These are phyloP conservation scores for Drosophila hawaiiensis DNA, from an alignment of 2,888 invertebrate species.

Conservation along the genomic window DNA sequence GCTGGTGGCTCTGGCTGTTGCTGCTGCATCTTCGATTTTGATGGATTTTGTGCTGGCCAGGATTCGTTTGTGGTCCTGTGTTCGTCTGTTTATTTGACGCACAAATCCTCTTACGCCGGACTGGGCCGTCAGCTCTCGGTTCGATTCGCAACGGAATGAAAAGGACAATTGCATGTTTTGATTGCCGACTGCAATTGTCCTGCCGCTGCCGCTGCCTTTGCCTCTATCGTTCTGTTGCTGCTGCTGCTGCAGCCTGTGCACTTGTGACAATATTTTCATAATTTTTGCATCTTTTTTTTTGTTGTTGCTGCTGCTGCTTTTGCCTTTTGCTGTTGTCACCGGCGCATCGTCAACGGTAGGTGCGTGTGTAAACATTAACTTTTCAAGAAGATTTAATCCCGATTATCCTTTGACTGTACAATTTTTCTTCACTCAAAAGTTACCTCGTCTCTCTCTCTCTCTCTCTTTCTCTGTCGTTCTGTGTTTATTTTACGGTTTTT, in stretches of 20 bases:
- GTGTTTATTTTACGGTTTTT: slow-evolving; percentile 66
- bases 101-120: slow-evolving; percentile 75
- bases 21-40: slow-evolving; percentile 73
- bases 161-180: slow-evolving; percentile 80
- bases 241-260: slow-evolving; percentile 61
- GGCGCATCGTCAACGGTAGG: slow-evolving; percentile 79
- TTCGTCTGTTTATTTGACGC: slow-evolving; percentile 79
- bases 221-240: slow-evolving; percentile 21
- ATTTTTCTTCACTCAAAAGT: slow-evolving; percentile 73
- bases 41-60: slow-evolving; percentile 31
- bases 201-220: slow-evolving; percentile 46
- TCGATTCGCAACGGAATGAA: slow-evolving; percentile 73
- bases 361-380: slow-evolving; percentile 85
- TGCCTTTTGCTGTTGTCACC: slow-evolving; percentile 49
- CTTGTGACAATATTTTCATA: slow-evolving; percentile 84
- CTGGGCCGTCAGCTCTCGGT: slow-evolving; percentile 55
- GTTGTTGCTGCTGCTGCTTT: slow-evolving; percentile 24
- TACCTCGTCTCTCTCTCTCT: slow-evolving; percentile 42
- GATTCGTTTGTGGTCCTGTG: slow-evolving; percentile 23
- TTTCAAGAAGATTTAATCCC: slow-evolving; percentile 85
- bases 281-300: slow-evolving; percentile 77
- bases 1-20: slow-evolving; percentile 36
- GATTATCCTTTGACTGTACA: slow-evolving; percentile 85
- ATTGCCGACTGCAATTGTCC: slow-evolving; percentile 82
- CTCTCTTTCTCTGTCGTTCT: slow-evolving; percentile 18